These are phyloP conservation scores for Maniola jurtina DNA, from an alignment of 1,140 invertebrate species.

Conservation along the genomic window DNA sequence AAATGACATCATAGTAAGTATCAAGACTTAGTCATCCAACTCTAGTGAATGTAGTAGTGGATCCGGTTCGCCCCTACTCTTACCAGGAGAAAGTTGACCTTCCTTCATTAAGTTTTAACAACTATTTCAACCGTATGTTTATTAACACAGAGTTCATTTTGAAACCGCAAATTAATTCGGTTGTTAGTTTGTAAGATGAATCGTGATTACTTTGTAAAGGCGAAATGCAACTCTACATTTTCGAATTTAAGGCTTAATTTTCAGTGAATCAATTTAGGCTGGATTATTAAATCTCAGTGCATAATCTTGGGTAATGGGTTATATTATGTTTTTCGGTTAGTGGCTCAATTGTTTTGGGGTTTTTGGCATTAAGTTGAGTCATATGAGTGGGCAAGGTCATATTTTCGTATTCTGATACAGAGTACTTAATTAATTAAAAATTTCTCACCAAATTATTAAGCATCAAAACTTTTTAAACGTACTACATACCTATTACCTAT, in stretches of 20 bases:
- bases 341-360: constrained; percentile 37
- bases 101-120: constrained; percentile 16
- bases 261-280: not conserved
- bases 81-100: constrained; percentile 61
- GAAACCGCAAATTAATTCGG: not conserved
- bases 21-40: constrained; percentile 36
- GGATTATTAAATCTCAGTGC: constrained; percentile 38
- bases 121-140: constrained; percentile 24
- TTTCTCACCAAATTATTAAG: too few relatives aligned
- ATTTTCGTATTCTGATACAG: not conserved
- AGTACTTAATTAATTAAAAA: too few relatives aligned
- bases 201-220: not conserved
- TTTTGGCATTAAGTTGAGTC: constrained; percentile 36
- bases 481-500: too few relatives aligned
- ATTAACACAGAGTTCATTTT: constrained; percentile 27
- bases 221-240: constrained; percentile 12
- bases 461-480: too few relatives aligned
- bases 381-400: constrained; percentile 28
- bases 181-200: not conserved
- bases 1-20: constrained; percentile 28
- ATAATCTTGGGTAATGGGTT: constrained; percentile 54
- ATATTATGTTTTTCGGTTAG: constrained; percentile 63
- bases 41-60: constrained; percentile 41
- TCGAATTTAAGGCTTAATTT: constrained; percentile 20
- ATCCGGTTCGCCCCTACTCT: constrained; percentile 54